phyloP scores from a whole-genome alignment of 2,113 vertebrate genomes.

The Lontra canadensis region DNA sequence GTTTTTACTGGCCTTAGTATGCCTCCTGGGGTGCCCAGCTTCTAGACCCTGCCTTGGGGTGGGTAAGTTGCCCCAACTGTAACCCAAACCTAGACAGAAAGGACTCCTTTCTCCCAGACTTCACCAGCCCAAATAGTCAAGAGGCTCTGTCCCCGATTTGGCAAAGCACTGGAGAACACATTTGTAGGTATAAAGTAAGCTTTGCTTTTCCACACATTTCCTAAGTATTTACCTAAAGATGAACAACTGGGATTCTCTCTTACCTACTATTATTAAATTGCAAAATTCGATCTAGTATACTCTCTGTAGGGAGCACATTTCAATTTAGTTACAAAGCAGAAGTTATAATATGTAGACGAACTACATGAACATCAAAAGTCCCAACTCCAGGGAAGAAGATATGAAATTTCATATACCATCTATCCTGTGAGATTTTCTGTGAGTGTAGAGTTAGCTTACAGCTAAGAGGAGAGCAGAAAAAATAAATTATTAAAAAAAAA shows the following conservation, averaged over 20 bases:
- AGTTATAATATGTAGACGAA: neutral
- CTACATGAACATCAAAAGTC: neutral
- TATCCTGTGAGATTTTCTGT: neutral
- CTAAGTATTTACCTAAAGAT: constrained; percentile 44
- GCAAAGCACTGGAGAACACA: neutral
- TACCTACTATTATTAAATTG: constrained; percentile 42
- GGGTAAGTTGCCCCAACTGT: neutral
- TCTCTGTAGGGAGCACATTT: constrained; percentile 30
- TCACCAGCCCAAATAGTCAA: neutral
- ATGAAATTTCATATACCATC: neutral
- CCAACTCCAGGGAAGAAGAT: neutral
- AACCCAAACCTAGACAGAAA: neutral
- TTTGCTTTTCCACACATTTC: neutral
- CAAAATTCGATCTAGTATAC: constrained; percentile 38
- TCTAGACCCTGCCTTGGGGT: neutral
- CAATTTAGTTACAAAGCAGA: constrained; percentile 43
- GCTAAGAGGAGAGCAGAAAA: neutral
- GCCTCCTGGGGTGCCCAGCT: accelerated
- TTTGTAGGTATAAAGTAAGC: neutral
- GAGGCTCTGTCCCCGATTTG: neutral
- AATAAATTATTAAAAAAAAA: neutral
- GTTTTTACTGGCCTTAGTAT: neutral
- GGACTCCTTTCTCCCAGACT: neutral
- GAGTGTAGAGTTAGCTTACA: neutral
- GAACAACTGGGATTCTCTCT: neutral